Percentiles rank a stretch among this genome's conserved stretches.
Conservation (phyloP, 2,888 invertebrate genomes). For the Tetranychus truncatus region DNA sequence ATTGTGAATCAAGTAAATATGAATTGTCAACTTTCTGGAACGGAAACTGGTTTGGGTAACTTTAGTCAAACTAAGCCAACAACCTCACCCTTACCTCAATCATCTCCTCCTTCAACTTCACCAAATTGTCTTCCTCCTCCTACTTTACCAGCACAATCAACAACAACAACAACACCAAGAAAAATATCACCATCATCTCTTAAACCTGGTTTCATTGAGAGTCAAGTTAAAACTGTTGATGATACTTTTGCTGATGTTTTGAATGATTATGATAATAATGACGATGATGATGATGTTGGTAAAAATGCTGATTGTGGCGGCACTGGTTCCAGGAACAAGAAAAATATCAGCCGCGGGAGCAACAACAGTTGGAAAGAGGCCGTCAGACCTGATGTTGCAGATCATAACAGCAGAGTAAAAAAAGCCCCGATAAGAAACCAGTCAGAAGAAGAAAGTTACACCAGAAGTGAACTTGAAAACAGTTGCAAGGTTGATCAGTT, state of each 20-base stretch:
- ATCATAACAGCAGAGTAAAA: background rate
- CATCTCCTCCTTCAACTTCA: background rate
- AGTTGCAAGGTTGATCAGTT: background rate
- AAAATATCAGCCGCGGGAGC: background rate
- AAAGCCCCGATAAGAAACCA: background rate
- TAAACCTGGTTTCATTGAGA: background rate
- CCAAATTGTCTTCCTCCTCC: background rate
- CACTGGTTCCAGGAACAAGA: background rate
- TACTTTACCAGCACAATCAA: background rate
- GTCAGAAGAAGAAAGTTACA: background rate
- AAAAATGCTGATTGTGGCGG: background rate
- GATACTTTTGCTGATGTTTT: background rate
- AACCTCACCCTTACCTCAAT: background rate
- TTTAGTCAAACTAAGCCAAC: background rate
- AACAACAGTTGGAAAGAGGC: background rate
- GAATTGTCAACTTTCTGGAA: background rate
- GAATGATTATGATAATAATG: background rate
- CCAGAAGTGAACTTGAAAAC: background rate
- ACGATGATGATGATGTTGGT: background rate
- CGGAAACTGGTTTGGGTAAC: background rate
- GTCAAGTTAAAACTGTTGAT: too few relatives aligned
- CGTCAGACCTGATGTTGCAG: background rate
- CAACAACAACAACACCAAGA: background rate
- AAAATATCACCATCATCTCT: background rate
- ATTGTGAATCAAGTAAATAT: background rate